These are phyloP conservation scores for Sebastes steindachneri DNA, from an alignment of 2,797 vertebrate species.

Conservation along the genomic window DNA sequence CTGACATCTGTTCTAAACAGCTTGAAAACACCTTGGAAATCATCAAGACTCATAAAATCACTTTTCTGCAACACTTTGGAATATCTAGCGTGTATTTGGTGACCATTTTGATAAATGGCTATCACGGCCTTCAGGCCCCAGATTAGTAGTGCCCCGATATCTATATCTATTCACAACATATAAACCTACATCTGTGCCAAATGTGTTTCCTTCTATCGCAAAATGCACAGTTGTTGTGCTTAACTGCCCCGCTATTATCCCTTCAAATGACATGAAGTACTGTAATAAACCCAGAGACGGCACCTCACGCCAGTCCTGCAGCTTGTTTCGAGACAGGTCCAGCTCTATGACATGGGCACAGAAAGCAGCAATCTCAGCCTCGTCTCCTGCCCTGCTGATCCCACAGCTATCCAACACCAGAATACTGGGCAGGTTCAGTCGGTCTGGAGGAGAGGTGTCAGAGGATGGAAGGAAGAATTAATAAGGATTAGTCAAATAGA, in stretches of 20 bases:
- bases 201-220: no score
- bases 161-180: no score
- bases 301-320: constrained; percentile 97
- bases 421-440: constrained; percentile 95
- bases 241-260: not conserved
- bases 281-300: constrained; percentile 7
- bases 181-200: no score
- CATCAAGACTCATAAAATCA: no score
- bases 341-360: constrained; percentile 96
- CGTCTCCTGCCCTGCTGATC: constrained; percentile 93
- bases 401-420: constrained; percentile 94
- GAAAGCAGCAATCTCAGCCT: constrained; percentile 94
- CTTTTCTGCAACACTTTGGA: no score
- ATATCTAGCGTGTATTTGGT: no score
- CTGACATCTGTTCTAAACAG: no score
- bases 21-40: no score
- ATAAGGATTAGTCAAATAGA: not conserved
- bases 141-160: no score
- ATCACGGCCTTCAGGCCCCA: fast-evolving
- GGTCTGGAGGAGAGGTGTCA: constrained; percentile 80
- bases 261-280: not conserved
- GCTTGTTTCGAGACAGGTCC: constrained; percentile 95
- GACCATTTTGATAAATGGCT: no score
- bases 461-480: not conserved
- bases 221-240: no score